phyloP scores from a whole-genome alignment of 2,113 vertebrate species.

The Brachyhypopomus occidentalis region DNA sequence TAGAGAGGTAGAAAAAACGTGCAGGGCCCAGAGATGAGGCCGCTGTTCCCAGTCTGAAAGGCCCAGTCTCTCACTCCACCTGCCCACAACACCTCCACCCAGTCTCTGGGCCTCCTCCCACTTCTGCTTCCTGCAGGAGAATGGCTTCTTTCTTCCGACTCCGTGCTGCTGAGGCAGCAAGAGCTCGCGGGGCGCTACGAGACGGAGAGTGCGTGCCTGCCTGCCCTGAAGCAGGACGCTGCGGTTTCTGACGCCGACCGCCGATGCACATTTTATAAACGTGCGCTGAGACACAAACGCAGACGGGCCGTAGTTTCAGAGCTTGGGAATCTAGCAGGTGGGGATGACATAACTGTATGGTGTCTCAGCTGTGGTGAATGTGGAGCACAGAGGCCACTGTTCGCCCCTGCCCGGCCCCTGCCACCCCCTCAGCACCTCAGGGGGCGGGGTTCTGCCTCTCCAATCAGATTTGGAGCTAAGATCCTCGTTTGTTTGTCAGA shows the following conservation, averaged over 20 bases:
- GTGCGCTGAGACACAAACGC: neutral
- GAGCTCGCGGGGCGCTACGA: neutral
- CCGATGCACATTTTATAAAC: conserved; percentile 10
- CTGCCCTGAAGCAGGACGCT: conserved; percentile 16
- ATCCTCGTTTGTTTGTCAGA: conserved; percentile 32
- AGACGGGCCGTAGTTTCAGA: conserved; percentile 15
- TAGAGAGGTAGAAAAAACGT: too few species aligned
- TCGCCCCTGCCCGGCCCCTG: neutral
- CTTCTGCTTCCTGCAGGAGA: conserved; percentile 20
- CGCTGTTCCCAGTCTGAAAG: conserved; percentile 16
- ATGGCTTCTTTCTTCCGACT: conserved; percentile 26
- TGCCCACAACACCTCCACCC: neutral
- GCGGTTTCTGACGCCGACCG: neutral
- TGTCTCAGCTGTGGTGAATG: conserved; percentile 9
- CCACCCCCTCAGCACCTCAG: neutral
- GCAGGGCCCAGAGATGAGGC: conserved; percentile 41
- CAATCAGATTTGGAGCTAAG: neutral
- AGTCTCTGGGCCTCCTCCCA: neutral
- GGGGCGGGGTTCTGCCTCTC: neutral
- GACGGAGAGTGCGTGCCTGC: neutral
- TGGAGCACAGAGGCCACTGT: conserved; percentile 5
- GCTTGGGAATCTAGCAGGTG: conserved; percentile 46
- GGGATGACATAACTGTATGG: conserved; percentile 23
- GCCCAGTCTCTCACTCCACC: conserved; percentile 13
- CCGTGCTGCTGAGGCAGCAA: neutral